These are phyloP conservation scores for Diceros bicornis DNA, from an alignment of 2,797 vertebrate genomes.

Conservation along the genomic window DNA sequence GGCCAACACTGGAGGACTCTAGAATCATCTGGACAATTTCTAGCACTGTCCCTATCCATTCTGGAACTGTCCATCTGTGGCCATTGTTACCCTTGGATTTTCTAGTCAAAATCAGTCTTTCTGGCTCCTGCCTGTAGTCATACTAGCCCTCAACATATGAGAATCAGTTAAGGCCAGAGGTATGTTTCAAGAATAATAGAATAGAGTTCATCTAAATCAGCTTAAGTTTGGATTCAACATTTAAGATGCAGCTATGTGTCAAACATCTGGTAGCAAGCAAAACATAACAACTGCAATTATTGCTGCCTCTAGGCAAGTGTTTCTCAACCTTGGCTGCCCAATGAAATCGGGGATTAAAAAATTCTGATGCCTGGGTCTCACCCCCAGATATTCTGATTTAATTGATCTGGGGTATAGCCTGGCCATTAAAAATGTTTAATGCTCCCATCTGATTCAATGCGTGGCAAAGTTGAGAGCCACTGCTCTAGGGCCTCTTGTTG, in stretches of 20 bases:
- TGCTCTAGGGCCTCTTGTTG: not conserved
- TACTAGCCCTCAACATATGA: not conserved
- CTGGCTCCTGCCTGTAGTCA: not conserved
- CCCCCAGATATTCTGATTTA: not conserved
- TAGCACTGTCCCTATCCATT: not conserved
- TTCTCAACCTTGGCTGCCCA: not conserved
- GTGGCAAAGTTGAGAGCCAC: not conserved
- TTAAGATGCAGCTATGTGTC: not conserved
- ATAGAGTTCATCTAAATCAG: not conserved
- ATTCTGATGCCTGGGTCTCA: not conserved
- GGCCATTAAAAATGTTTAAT: not conserved
- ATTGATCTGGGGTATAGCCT: not conserved
- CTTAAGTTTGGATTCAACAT: not conserved
- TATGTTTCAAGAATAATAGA: not conserved
- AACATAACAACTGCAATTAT: not conserved
- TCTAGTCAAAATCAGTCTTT: conserved; percentile 16
- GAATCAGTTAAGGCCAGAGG: not conserved
- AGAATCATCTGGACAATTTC: not conserved
- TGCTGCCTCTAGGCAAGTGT: not conserved
- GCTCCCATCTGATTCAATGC: not conserved
- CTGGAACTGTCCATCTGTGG: not conserved
- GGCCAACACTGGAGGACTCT: not conserved
- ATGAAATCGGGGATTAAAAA: not conserved
- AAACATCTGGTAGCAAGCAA: not conserved
- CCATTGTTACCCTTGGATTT: not conserved